phyloP scores from a whole-genome alignment of 1,140 invertebrate species.

The Papilio aristodemus region DNA sequence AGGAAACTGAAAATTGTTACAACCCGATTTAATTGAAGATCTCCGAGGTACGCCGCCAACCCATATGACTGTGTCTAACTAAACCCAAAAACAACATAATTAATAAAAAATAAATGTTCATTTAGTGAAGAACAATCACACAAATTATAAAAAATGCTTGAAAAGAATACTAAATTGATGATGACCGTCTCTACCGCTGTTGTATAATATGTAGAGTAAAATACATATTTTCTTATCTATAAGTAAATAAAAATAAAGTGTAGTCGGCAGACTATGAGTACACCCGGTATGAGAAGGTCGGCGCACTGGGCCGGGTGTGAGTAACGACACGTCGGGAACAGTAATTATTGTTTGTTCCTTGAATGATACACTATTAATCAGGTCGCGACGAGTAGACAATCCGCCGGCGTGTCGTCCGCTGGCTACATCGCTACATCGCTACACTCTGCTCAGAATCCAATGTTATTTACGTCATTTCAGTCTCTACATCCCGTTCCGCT shows the following conservation, averaged over 20 bases:
- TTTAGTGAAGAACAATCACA: too few species aligned
- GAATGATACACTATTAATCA: constrained; percentile 35
- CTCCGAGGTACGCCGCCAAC: too few species aligned
- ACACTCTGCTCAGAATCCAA: constrained; percentile 6
- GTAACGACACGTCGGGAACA: constrained; percentile 37
- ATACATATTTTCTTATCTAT: neutral
- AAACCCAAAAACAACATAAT: too few species aligned
- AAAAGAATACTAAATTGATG: too few species aligned
- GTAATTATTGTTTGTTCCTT: constrained; percentile 38
- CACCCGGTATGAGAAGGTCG: constrained; percentile 22
- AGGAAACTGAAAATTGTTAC: too few species aligned
- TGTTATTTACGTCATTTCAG: constrained; percentile 29
- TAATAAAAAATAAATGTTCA: too few species aligned
- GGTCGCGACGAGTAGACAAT: constrained; percentile 22
- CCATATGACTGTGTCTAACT: too few species aligned
- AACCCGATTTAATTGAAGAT: too few species aligned
- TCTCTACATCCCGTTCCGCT: neutral
- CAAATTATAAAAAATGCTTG: too few species aligned
- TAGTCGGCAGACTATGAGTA: neutral
- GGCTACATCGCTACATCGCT: neutral
- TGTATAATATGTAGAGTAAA: neutral
- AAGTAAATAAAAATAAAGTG: neutral
- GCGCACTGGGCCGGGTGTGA: constrained; percentile 33
- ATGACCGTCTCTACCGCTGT: neutral
- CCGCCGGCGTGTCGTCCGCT: neutral